These are phyloP conservation scores for Sebastes nivosus DNA, from an alignment of 2,797 vertebrate species.

Conservation along the genomic window DNA sequence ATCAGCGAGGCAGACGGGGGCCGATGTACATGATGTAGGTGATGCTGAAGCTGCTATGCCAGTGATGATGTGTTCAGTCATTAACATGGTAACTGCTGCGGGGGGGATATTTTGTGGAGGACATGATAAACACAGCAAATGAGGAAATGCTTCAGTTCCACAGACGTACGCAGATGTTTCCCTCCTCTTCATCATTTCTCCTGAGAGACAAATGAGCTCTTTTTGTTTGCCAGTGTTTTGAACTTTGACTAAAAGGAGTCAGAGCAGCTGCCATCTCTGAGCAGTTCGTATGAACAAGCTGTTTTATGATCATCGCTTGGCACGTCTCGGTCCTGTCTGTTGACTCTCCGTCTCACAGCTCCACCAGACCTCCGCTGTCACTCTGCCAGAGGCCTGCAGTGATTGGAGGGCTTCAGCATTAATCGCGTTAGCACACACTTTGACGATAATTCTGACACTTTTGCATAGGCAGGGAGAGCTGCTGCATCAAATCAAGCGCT, in stretches of 20 bases:
- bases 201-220: neutral
- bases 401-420: neutral
- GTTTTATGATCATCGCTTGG: slow-evolving; percentile 19
- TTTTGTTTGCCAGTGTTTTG: neutral
- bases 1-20: neutral
- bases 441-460: neutral
- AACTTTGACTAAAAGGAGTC: slow-evolving; percentile 5
- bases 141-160: neutral
- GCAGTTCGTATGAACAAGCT: neutral
- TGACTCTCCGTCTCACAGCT: neutral
- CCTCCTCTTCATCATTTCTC: neutral
- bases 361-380: neutral
- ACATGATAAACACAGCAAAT: neutral
- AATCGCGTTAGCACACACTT: neutral
- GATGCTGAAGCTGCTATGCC: neutral
- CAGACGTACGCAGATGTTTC: neutral
- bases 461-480: neutral
- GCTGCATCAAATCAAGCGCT: neutral
- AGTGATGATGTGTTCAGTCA: neutral
- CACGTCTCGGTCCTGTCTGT: neutral
- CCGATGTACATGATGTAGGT: neutral
- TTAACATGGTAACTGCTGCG: neutral
- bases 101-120: neutral
- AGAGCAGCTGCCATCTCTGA: slow-evolving; percentile 8
- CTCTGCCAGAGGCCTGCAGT: neutral